These are phyloP conservation scores for Acrobasis suavella DNA, from an alignment of 2,888 invertebrate genomes.

Conservation along the genomic window DNA sequence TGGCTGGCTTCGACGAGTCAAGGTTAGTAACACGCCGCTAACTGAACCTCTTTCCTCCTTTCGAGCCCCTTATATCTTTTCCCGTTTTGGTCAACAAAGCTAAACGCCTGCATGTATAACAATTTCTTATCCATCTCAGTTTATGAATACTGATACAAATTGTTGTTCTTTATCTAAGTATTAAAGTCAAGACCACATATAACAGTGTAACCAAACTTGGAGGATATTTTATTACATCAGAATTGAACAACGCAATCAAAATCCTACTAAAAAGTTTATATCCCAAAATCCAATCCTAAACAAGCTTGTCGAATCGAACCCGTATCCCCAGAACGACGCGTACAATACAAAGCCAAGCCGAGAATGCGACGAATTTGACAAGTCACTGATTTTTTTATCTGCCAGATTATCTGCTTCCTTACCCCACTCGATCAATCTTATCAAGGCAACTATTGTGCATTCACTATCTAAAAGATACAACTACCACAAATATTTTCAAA, in stretches of 20 bases:
- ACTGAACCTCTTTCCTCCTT: too few relatives aligned
- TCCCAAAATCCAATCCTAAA: conserved; percentile 3
- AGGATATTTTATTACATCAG: too few relatives aligned
- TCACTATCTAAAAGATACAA: conserved; percentile 42
- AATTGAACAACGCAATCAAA: neutral
- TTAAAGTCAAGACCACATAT: too few relatives aligned
- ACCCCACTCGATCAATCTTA: conserved; percentile 83
- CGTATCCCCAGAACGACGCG: conserved; percentile 44
- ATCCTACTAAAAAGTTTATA: neutral
- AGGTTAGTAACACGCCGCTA: too few relatives aligned
- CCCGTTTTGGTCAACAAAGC: too few relatives aligned
- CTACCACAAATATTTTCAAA: neutral
- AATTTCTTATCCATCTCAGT: too few relatives aligned
- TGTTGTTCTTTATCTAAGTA: too few relatives aligned
- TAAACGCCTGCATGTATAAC: too few relatives aligned
- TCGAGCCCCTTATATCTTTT: too few relatives aligned
- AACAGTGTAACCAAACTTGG: neutral
- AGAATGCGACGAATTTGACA: conserved; percentile 81
- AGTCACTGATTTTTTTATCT: conserved; percentile 79
- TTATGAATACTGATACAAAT: too few relatives aligned
- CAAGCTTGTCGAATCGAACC: conserved; percentile 36
- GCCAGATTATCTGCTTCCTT: conserved; percentile 77
- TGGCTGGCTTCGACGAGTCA: too few relatives aligned
- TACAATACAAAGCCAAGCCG: conserved; percentile 44
- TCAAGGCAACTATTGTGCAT: conserved; percentile 63